Evolutionary conservation across 1,140 invertebrate species (phyloP), one percentile per base, ranked within the genome.

Genomic region (Danaus plexippus): DNA sequence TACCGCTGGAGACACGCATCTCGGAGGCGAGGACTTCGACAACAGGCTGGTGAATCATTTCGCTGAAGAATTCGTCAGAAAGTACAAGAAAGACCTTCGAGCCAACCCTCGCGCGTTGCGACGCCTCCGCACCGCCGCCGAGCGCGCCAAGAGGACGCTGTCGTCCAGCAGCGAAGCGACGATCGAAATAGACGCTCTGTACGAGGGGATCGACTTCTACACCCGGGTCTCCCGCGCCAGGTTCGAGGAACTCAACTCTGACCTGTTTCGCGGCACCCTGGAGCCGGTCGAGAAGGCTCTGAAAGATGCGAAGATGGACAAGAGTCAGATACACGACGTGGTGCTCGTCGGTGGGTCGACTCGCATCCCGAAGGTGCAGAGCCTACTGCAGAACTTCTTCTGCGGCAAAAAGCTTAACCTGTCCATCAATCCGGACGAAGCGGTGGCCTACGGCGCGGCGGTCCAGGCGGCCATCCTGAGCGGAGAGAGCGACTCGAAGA

Each of bases 311-410:
- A 91, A 92, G 72, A 49, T 92, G 59, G 90, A 91, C 73, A 92
- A 92, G 66, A 67, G 74, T 41, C 57, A 72, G 15, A 91, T 93
- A 54, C 83, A 92, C 67, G 92, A 92, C 54, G 89, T 93, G 50
- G 91, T 93, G 3, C 78, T 93, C 18, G 91, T 92, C 22, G 91
- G 92, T 42, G 92, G 92, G 5, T 92, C 91, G 0, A 92, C 90
- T 4, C 82, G 92, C 43, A 88, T 88, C 50, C 87, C 86, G 3
- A 88, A 88, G 66, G 75, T 88, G 6, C 87, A 88, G 61, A 71
- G 67, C 32, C 57, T 88, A 47, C 68, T 88, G 11, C 79, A 82
- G 58, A 74, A 77, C 59, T 82, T 70, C 68, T 83, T 83, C 75
- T 73, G 64, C 49, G 77, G 77, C 11, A 80, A 80, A 54, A 52